These are phyloP conservation scores for Pheosia tremula DNA, from an alignment of 2,888 invertebrate genomes.

Conservation along the genomic window DNA sequence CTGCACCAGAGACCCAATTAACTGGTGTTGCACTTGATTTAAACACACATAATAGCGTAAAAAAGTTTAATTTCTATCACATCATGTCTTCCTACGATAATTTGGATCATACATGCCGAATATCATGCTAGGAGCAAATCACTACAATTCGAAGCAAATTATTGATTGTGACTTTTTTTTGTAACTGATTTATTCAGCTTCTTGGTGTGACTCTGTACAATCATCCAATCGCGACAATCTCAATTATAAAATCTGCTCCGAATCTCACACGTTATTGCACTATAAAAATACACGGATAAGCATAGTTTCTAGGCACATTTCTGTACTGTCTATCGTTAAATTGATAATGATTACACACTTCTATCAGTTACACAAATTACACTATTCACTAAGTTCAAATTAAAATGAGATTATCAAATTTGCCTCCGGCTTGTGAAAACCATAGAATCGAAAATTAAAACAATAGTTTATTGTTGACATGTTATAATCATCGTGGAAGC, in stretches of 20 bases:
- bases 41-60: constrained; percentile 69
- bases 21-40: constrained; percentile 34
- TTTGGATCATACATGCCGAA: constrained; percentile 79
- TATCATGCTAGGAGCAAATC: constrained; percentile 69
- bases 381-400: constrained; percentile 35
- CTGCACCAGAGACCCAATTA: constrained; percentile 30
- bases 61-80: constrained; percentile 84
- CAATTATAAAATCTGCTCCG: constrained; percentile 57
- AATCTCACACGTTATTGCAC: constrained; percentile 72
- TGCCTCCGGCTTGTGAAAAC: constrained; percentile 34
- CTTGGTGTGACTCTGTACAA: constrained; percentile 4
- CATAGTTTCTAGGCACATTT: constrained; percentile 81
- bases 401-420: constrained; percentile 41
- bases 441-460: background rate
- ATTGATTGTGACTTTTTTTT: constrained; percentile 19
- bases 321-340: constrained; percentile 75
- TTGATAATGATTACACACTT: constrained; percentile 73
- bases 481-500: constrained; percentile 15
- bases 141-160: constrained; percentile 74
- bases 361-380: constrained; percentile 59
- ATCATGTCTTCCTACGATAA: constrained; percentile 79
- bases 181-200: background rate
- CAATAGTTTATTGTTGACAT: constrained; percentile 1
- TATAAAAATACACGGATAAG: constrained; percentile 81
- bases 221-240: constrained; percentile 12